phyloP scores from a whole-genome alignment of 2,113 vertebrate species.

The Lepus europaeus region DNA sequence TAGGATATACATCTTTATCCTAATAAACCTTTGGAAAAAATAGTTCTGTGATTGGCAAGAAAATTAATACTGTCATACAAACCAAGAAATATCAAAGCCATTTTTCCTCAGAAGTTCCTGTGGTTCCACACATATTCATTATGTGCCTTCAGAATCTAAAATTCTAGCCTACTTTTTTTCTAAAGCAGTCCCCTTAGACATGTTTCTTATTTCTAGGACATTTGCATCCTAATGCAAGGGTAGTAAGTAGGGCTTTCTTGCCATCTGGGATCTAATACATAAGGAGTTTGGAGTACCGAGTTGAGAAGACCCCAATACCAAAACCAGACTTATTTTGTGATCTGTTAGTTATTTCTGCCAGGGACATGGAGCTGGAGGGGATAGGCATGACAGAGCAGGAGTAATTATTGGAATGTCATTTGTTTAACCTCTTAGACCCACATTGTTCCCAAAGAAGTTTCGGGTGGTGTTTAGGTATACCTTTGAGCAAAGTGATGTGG shows the following conservation, averaged over 20 bases:
- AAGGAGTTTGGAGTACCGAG: neutral
- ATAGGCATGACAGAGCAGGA: accelerated
- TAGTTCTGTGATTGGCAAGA: neutral
- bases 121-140: neutral
- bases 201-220: slow-evolving; percentile 3
- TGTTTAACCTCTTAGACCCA: neutral
- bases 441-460: neutral
- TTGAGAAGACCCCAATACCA: neutral
- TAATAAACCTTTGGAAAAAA: slow-evolving; percentile 18
- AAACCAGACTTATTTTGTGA: neutral
- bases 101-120: neutral
- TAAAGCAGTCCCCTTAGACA: neutral
- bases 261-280: neutral
- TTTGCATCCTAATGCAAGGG: neutral
- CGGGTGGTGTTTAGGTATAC: neutral
- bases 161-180: neutral
- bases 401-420: neutral
- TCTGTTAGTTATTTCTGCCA: neutral
- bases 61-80: slow-evolving; percentile 20
- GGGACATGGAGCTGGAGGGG: neutral
- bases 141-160: neutral
- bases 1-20: neutral
- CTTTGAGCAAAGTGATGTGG: neutral
- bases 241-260: neutral
- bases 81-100: neutral